Conservation (phyloP, 2,888 invertebrate species). For the Aporophyla nigra region DNA sequence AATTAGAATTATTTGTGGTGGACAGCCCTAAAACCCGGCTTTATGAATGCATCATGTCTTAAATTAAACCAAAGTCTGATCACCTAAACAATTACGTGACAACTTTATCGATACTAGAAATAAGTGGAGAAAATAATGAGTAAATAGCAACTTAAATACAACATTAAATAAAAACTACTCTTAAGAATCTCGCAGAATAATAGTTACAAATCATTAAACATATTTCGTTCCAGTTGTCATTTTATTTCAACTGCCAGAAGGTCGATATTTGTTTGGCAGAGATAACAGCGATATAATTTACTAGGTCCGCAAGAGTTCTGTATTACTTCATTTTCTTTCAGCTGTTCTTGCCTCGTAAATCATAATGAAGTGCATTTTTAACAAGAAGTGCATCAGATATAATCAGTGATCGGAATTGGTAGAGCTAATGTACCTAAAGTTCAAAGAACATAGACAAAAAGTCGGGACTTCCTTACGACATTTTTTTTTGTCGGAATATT, state of each 20-base stretch:
- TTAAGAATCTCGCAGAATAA: background rate
- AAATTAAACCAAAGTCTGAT: constrained; percentile 26
- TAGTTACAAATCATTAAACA: background rate
- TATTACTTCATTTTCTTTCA: background rate
- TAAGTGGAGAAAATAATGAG: constrained; percentile 49
- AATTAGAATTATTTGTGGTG: background rate
- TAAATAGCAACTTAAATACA: constrained; percentile 19
- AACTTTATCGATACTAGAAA: constrained; percentile 54
- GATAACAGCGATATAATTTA: background rate
- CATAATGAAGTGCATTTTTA: background rate
- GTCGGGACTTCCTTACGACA: no score
- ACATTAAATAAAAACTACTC: constrained; percentile 9
- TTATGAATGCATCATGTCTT: background rate
- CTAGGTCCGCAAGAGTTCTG: background rate
- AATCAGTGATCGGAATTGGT: background rate
- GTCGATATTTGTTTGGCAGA: constrained; percentile 8
- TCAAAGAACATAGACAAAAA: no score
- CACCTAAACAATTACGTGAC: constrained; percentile 19
- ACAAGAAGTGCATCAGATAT: background rate
- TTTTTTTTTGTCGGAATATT: no score
- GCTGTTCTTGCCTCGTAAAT: background rate
- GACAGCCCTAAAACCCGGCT: no score
- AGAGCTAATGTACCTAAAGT: no score
- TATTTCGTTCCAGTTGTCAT: background rate
- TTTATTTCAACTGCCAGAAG: background rate